Conservation (phyloP, 2,888 invertebrate species). For the Acholoe squamosa region DNA sequence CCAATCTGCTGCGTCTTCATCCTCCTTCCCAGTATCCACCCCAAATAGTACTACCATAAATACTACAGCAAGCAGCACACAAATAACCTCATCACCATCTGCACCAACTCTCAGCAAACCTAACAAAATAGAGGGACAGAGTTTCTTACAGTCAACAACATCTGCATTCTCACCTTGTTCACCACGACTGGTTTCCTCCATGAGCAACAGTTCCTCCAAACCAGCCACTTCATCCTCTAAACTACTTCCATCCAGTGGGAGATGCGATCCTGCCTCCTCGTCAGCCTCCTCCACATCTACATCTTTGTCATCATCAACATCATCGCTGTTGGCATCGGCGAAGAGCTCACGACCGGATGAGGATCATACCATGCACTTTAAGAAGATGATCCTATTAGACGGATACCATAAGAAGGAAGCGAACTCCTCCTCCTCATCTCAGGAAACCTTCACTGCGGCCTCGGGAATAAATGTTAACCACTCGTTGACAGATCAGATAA, state of each 20-base stretch:
- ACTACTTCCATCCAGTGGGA: slow-evolving; percentile 29
- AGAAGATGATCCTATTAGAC: slow-evolving; percentile 78
- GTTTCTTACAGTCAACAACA: not conserved
- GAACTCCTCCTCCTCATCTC: not conserved
- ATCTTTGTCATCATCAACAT: not conserved
- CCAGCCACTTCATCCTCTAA: slow-evolving; percentile 5
- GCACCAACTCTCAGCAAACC: not conserved
- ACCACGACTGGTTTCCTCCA: slow-evolving; percentile 10
- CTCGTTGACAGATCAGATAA: slow-evolving; percentile 79
- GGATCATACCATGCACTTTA: slow-evolving; percentile 79
- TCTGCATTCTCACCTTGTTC: not conserved
- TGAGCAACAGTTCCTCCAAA: slow-evolving; percentile 5
- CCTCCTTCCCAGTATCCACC: not conserved
- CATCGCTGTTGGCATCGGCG: not conserved
- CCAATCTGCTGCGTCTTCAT: not conserved
- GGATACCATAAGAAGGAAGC: slow-evolving; percentile 59
- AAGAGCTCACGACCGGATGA: slow-evolving; percentile 42
- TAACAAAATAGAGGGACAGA: not conserved
- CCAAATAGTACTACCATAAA: not conserved
- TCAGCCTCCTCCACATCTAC: not conserved
- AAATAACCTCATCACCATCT: not conserved
- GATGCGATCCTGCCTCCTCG: not conserved
- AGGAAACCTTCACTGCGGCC: slow-evolving; percentile 44
- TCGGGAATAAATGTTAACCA: slow-evolving; percentile 76
- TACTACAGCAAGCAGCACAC: not conserved